phyloP scores from a whole-genome alignment of 2,113 vertebrate species.

The Neolamprologus sp. region DNA sequence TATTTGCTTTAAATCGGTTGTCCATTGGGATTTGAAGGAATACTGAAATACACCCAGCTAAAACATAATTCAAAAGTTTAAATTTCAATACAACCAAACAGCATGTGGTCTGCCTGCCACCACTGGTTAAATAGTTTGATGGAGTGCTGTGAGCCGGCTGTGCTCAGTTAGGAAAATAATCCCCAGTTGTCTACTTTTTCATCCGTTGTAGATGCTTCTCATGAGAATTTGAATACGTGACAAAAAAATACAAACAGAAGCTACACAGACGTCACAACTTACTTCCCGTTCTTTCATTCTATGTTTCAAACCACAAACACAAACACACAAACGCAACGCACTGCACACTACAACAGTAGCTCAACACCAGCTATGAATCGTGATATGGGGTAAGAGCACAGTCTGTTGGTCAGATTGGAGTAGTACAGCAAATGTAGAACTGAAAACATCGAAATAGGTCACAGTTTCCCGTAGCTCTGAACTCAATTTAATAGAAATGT shows the following conservation, averaged over 20 bases:
- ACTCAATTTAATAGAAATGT: background rate
- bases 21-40: background rate
- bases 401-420: conserved; percentile 39
- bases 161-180: background rate
- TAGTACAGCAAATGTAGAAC: background rate
- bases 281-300: background rate
- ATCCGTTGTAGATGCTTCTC: background rate
- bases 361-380: background rate
- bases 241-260: background rate
- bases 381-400: conserved; percentile 12
- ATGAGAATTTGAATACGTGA: background rate
- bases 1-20: conserved; percentile 13
- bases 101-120: background rate
- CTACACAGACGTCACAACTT: background rate
- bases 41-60: background rate
- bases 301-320: background rate
- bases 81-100: background rate
- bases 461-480: background rate
- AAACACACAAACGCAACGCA: background rate
- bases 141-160: background rate
- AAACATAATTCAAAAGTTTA: background rate
- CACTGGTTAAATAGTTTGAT: background rate
- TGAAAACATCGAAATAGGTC: background rate
- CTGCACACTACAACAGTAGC: background rate
- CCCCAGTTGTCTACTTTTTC: background rate